Conservation (phyloP, 2,888 invertebrate species). For the Tribolium freemani region DNA sequence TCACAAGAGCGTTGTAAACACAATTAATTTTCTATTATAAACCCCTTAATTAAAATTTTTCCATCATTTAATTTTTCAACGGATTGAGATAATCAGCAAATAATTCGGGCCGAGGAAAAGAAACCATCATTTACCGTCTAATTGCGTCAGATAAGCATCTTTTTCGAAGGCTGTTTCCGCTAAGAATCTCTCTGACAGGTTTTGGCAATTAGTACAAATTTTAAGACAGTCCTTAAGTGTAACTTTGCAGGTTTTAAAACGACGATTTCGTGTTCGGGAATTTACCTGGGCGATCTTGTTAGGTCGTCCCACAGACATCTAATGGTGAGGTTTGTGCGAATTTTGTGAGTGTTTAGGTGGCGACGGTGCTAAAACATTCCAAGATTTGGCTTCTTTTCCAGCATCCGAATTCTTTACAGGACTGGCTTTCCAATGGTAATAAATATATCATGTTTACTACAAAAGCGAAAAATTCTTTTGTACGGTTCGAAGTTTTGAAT, state of each 20-base stretch:
- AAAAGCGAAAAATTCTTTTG: slow-evolving; percentile 45
- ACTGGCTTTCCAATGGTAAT: slow-evolving; percentile 27
- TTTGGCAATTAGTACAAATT: slow-evolving; percentile 45
- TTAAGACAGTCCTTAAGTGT: slow-evolving; percentile 36
- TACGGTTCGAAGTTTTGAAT: slow-evolving; percentile 36
- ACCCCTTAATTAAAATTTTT: slow-evolving; percentile 19
- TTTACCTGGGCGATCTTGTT: slow-evolving; percentile 37
- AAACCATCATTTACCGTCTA: slow-evolving; percentile 29
- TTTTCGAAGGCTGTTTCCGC: slow-evolving; percentile 15
- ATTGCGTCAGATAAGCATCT: slow-evolving; percentile 31
- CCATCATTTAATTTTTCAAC: slow-evolving; percentile 11
- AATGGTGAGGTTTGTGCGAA: slow-evolving; percentile 12
- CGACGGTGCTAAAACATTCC: too few relatives aligned
- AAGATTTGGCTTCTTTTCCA: slow-evolving; percentile 4
- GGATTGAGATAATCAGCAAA: slow-evolving; percentile 8
- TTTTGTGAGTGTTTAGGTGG: not conserved
- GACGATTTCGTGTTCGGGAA: slow-evolving; percentile 37
- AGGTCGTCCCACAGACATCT: slow-evolving; percentile 18
- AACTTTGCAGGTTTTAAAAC: slow-evolving; percentile 34
- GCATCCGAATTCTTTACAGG: slow-evolving; percentile 5
- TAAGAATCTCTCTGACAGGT: slow-evolving; percentile 39
- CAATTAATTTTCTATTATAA: not conserved
- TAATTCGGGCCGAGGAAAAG: not conserved
- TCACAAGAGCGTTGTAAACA: slow-evolving; percentile 7
- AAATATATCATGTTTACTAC: slow-evolving; percentile 46